A percentile compares a stretch with the other conserved stretches of the same genome.
phyloP scores from a whole-genome alignment of 2,888 invertebrate species.

The Idaea dimidiata region DNA sequence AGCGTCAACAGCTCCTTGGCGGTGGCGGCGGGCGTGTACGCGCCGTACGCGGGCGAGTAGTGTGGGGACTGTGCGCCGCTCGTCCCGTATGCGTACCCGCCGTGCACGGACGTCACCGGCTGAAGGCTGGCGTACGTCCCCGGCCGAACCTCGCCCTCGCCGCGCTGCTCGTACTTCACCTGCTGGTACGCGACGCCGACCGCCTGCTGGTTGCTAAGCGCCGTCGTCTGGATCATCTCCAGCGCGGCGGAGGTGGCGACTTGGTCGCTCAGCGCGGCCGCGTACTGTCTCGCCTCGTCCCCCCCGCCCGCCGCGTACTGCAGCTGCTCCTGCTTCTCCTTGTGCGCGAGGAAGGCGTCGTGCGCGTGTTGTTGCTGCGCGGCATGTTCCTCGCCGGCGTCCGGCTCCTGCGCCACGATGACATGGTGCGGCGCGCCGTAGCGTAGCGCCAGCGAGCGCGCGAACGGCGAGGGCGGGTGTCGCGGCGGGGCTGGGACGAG shows the following conservation, averaged over 20 bases:
- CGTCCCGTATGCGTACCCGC: slow-evolving; percentile 56
- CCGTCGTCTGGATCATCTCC: slow-evolving; percentile 67
- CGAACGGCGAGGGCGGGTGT: slow-evolving; percentile 36
- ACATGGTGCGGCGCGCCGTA: slow-evolving; percentile 64
- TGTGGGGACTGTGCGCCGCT: slow-evolving; percentile 38
- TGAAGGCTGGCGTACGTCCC: slow-evolving; percentile 83
- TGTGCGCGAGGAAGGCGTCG: slow-evolving; percentile 54
- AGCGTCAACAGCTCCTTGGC: slow-evolving; percentile 50
- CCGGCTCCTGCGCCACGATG: slow-evolving; percentile 57
- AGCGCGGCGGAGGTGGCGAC: slow-evolving; percentile 46
- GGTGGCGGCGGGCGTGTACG: slow-evolving; percentile 35
- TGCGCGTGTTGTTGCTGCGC: slow-evolving; percentile 37
- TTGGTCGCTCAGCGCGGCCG: slow-evolving; percentile 53
- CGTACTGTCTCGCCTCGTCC: slow-evolving; percentile 52
- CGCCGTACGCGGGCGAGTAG: slow-evolving; percentile 41
- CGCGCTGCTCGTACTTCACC: slow-evolving; percentile 72
- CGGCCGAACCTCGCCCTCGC: slow-evolving; percentile 57
- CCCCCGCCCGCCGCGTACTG: slow-evolving; percentile 43
- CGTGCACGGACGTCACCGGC: slow-evolving; percentile 80
- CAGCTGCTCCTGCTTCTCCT: slow-evolving; percentile 54
- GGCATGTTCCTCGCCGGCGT: slow-evolving; percentile 46
- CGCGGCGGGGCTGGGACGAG: slow-evolving; percentile 29
- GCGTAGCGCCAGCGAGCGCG: slow-evolving; percentile 54
- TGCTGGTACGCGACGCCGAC: slow-evolving; percentile 68
- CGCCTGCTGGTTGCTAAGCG: slow-evolving; percentile 64